These are phyloP conservation scores for Andricus curvator DNA, from an alignment of 2,888 invertebrate genomes.

Conservation along the genomic window DNA sequence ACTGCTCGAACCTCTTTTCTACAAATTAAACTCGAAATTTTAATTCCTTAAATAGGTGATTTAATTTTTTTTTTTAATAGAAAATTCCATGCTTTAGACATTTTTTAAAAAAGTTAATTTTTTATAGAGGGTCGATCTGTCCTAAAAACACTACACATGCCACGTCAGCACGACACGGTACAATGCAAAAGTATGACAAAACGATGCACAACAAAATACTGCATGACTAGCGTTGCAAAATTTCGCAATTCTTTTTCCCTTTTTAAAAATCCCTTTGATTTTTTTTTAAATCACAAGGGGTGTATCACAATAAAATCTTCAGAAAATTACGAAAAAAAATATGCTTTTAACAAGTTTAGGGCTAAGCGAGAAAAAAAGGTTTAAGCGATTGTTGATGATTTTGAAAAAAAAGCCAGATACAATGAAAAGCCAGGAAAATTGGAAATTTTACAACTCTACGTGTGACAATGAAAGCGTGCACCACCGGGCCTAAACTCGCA, in stretches of 20 bases:
- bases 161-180: slow-evolving; percentile 65
- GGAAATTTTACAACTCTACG: slow-evolving; percentile 38
- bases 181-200: slow-evolving; percentile 64
- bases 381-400: neutral
- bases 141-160: slow-evolving; percentile 67
- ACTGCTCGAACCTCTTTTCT: slow-evolving; percentile 45
- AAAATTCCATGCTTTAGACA: neutral
- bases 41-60: neutral
- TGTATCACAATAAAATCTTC: neutral
- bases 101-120: slow-evolving; percentile 12
- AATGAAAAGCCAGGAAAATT: slow-evolving; percentile 1
- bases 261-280: neutral
- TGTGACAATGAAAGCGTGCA: slow-evolving; percentile 65
- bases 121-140: slow-evolving; percentile 35
- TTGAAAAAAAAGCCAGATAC: neutral
- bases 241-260: slow-evolving; percentile 17
- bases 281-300: neutral
- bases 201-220: slow-evolving; percentile 50
- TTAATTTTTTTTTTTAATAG: neutral
- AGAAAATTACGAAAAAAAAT: neutral
- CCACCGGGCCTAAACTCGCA: slow-evolving; percentile 55
- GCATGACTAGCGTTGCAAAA: slow-evolving; percentile 34
- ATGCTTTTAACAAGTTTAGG: neutral
- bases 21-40: neutral
- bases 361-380: neutral